phyloP scores from a whole-genome alignment of 2,113 vertebrate genomes.

The Vireo altiloquus region DNA sequence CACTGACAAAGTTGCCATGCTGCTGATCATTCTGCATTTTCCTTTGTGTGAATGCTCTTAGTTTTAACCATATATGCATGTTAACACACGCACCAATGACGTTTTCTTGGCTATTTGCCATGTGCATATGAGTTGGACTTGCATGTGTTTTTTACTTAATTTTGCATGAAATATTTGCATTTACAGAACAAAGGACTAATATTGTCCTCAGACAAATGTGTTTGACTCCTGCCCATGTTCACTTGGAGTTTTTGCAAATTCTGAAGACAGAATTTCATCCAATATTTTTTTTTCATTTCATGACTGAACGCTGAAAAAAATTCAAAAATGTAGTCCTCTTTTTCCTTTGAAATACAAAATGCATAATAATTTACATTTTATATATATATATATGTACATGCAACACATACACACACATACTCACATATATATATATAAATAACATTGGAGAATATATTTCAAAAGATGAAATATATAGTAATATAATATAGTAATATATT shows the following conservation, averaged over 20 bases:
- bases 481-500: too few species aligned
- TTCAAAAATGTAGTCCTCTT: slow-evolving; percentile 1
- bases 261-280: slow-evolving; percentile 9
- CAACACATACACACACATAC: background rate
- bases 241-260: background rate
- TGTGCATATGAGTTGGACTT: slow-evolving; percentile 66
- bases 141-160: slow-evolving; percentile 73
- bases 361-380: slow-evolving; percentile 23
- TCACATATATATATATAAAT: background rate
- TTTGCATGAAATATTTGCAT: slow-evolving; percentile 84
- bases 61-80: slow-evolving; percentile 75
- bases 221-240: background rate
- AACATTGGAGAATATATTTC: background rate
- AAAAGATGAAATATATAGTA: too few species aligned
- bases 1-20: slow-evolving; percentile 52
- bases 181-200: slow-evolving; percentile 32
- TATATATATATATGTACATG: slow-evolving; percentile 5
- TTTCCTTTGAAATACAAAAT: slow-evolving; percentile 25
- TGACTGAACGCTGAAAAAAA: slow-evolving; percentile 55
- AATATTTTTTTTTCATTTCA: slow-evolving; percentile 51
- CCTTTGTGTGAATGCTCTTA: slow-evolving; percentile 67
- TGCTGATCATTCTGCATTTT: slow-evolving; percentile 70
- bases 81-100: slow-evolving; percentile 54
- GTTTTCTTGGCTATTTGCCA: slow-evolving; percentile 61
- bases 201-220: slow-evolving; percentile 6